Evolutionary conservation across 2,888 invertebrate species (phyloP).

Genomic region (Trachelus stipa): DNA sequence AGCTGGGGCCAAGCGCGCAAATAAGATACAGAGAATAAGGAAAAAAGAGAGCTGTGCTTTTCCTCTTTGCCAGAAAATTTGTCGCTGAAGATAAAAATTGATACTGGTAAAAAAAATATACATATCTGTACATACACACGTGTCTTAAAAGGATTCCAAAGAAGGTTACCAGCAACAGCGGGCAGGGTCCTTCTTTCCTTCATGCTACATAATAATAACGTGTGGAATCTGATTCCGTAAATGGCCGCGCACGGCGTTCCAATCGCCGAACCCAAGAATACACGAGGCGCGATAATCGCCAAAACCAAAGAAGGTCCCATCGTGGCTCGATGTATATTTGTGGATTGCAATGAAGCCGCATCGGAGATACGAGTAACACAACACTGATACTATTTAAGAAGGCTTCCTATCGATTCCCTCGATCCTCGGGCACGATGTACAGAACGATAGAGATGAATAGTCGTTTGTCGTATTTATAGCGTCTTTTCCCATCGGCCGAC

Average conservation of each 20-base stretch:
- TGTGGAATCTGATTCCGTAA: background rate
- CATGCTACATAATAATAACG: background rate
- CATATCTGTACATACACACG: slow-evolving; percentile 7
- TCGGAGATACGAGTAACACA: background rate
- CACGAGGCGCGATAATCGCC: background rate
- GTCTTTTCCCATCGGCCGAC: background rate
- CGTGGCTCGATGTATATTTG: background rate
- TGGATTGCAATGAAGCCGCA: background rate
- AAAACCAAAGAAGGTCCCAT: background rate
- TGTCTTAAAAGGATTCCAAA: background rate
- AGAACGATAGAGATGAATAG: background rate
- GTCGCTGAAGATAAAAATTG: background rate
- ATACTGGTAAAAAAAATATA: background rate
- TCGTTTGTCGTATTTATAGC: background rate
- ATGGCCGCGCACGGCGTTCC: background rate
- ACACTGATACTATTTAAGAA: background rate
- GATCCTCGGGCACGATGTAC: background rate
- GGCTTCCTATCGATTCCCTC: background rate
- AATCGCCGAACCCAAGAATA: background rate
- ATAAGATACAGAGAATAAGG: background rate
- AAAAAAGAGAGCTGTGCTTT: background rate
- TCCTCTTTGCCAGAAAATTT: background rate
- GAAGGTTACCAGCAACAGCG: background rate
- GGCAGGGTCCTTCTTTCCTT: background rate
- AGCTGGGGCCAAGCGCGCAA: background rate